Percentiles rank a stretch among this genome's conserved stretches.
These are phyloP conservation scores for Muscina levida DNA, from an alignment of 2,888 invertebrate genomes.

Conservation along the genomic window DNA sequence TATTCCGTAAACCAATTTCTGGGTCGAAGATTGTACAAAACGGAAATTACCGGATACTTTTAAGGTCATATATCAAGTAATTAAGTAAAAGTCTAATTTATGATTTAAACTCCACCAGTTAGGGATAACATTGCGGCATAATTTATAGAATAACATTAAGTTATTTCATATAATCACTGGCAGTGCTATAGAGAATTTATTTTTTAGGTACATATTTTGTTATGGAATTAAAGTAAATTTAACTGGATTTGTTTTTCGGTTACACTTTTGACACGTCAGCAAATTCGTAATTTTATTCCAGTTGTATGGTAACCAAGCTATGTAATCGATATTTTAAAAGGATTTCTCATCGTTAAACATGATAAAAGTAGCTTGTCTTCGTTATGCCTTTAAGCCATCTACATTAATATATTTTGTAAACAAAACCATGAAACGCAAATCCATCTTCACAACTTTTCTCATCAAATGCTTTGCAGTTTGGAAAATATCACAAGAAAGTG, in stretches of 20 bases:
- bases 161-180: too few species aligned
- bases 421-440: conserved; percentile 4
- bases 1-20: conserved; percentile 1
- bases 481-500: neutral
- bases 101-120: neutral
- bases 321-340: conserved; percentile 6
- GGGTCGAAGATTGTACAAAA: conserved; percentile 19
- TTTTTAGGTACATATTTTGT: too few species aligned
- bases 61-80: conserved; percentile 49
- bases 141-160: too few species aligned
- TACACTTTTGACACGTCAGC: too few species aligned
- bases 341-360: neutral
- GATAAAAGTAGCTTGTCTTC: too few species aligned
- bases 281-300: neutral
- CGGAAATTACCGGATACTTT: conserved; percentile 18
- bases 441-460: conserved; percentile 6
- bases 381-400: neutral
- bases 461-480: conserved; percentile 4
- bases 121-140: too few species aligned
- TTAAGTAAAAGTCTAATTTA: conserved; percentile 53
- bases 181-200: too few species aligned
- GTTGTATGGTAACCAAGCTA: neutral
- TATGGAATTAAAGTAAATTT: neutral
- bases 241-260: neutral
- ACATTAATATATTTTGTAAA: neutral